Evolutionary conservation across 2,888 invertebrate species (phyloP).

Genomic region (Nomada ferruginata): DNA sequence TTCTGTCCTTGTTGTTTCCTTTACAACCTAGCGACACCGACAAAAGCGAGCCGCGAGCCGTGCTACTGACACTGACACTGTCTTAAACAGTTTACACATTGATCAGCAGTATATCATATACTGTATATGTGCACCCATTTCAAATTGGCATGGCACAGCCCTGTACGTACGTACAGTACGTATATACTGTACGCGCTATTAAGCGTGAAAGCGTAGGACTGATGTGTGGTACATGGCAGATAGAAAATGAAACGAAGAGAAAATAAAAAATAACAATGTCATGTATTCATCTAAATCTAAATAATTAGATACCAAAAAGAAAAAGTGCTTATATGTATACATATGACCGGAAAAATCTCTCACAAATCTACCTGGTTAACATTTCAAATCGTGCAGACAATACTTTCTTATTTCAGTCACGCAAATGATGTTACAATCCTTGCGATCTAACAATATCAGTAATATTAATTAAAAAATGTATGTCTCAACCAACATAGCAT

Average conservation of each 20-base stretch:
- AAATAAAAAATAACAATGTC: background rate
- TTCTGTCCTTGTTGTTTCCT: no score
- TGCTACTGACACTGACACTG: no score
- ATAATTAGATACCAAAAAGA: background rate
- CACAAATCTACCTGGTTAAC: background rate
- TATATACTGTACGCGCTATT: no score
- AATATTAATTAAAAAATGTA: background rate
- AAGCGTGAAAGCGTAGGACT: background rate
- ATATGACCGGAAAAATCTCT: background rate
- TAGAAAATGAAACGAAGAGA: background rate
- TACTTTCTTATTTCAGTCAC: slow-evolving; percentile 3
- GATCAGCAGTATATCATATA: no score
- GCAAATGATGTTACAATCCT: background rate
- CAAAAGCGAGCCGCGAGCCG: no score
- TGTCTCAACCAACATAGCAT: background rate
- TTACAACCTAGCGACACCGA: no score
- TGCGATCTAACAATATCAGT: background rate
- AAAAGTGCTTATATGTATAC: background rate
- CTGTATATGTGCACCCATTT: no score
- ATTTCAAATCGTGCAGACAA: background rate
- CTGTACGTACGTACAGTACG: no score
- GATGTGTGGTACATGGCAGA: background rate
- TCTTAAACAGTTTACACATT: no score
- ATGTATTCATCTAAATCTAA: background rate
- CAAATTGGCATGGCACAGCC: no score